A percentile compares a stretch with the other conserved stretches of the same genome.
Conservation (phyloP, 2,888 invertebrate genomes). For the Siphlonurus alternatus region DNA sequence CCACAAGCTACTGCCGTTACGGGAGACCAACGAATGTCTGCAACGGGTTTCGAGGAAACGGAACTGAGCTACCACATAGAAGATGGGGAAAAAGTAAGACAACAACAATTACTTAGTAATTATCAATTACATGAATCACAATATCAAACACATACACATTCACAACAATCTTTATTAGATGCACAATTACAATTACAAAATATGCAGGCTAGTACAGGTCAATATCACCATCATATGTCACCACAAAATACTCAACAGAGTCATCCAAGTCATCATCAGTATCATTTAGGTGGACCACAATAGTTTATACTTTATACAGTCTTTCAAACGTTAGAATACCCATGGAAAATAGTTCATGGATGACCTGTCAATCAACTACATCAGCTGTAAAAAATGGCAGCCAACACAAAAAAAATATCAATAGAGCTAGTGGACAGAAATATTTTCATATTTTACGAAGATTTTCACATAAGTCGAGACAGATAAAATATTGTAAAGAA, state of each 20-base stretch:
- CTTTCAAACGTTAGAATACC: too few species aligned
- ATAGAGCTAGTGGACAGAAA: too few species aligned
- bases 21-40: constrained; percentile 94
- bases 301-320: too few species aligned
- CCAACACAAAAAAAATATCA: too few species aligned
- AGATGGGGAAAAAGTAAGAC: constrained; percentile 94
- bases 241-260: neutral
- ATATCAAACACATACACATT: neutral
- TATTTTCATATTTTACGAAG: too few species aligned
- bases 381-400: too few species aligned
- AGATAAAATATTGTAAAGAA: too few species aligned
- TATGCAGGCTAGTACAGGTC: neutral
- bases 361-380: too few species aligned
- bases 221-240: constrained; percentile 2
- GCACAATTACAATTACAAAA: neutral
- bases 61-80: constrained; percentile 94
- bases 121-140: neutral
- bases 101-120: constrained; percentile 25
- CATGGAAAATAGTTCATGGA: too few species aligned
- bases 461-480: too few species aligned
- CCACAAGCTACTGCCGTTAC: constrained; percentile 27
- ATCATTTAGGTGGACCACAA: neutral
- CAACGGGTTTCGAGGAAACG: constrained; percentile 96
- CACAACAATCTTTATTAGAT: neutral
- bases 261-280: neutral